phyloP scores from a whole-genome alignment of 92 coral and sea anemone genomes.

The Epizoanthus fatuus region DNA sequence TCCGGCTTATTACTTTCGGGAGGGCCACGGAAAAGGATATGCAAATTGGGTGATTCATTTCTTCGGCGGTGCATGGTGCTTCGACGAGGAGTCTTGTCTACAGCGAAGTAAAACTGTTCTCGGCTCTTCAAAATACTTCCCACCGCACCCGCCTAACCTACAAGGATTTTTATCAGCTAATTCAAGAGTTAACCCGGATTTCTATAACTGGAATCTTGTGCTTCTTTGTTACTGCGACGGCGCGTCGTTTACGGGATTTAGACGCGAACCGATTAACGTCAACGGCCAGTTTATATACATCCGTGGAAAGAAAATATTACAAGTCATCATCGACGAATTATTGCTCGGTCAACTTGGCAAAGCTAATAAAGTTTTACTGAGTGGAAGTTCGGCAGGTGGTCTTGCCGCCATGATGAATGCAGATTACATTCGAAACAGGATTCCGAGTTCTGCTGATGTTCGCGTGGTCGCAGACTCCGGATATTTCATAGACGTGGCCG shows the following conservation, averaged over 20 bases:
- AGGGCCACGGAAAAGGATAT: slow-evolving; percentile 79
- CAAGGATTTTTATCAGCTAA: slow-evolving; percentile 88
- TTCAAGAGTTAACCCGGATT: slow-evolving; percentile 78
- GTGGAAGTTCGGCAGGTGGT: slow-evolving; percentile 97
- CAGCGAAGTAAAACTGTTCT: slow-evolving; percentile 87
- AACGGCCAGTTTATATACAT: slow-evolving; percentile 75
- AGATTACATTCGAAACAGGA: slow-evolving; percentile 85
- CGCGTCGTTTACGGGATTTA: slow-evolving; percentile 87
- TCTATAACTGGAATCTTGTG: slow-evolving; percentile 88
- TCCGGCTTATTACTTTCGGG: slow-evolving; percentile 86
- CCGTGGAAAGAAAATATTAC: slow-evolving; percentile 89
- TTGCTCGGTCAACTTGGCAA: slow-evolving; percentile 71
- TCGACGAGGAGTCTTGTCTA: slow-evolving; percentile 84
- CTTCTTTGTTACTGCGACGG: slow-evolving; percentile 90
- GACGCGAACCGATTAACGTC: slow-evolving; percentile 79
- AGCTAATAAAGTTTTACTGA: slow-evolving; percentile 83
- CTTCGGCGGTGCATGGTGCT: slow-evolving; percentile 97
- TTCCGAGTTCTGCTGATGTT: slow-evolving; percentile 81
- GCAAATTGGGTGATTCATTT: slow-evolving; percentile 87
- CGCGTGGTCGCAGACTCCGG: slow-evolving; percentile 97
- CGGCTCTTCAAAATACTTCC: slow-evolving; percentile 83
- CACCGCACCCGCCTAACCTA: slow-evolving; percentile 81
- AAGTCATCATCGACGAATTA: slow-evolving; percentile 80
- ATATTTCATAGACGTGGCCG: slow-evolving; percentile 88
- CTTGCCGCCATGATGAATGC: slow-evolving; percentile 93